Conservation (phyloP, 2,888 invertebrate genomes). For the Nycteola revayana region DNA sequence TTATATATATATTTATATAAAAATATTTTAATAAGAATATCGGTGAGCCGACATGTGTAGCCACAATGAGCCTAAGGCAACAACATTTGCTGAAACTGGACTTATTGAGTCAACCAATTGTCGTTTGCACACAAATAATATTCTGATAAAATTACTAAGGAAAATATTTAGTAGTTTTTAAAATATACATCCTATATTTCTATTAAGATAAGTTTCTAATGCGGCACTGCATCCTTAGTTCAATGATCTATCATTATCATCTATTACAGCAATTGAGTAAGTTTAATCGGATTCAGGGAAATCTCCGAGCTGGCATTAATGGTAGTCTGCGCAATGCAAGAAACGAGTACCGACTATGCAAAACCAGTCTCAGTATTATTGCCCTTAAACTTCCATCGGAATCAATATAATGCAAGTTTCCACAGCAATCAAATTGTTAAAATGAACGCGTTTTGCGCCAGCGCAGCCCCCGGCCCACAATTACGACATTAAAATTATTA, state of each 20-base stretch:
- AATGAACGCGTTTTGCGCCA: conserved; percentile 63
- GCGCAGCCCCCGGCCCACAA: conserved; percentile 69
- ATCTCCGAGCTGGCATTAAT: conserved; percentile 23
- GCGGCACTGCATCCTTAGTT: conserved; percentile 8
- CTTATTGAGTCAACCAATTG: conserved; percentile 12
- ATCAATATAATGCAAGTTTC: conserved; percentile 60
- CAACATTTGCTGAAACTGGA: conserved; percentile 21
- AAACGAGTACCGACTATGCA: conserved; percentile 26
- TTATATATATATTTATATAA: conserved; percentile 11
- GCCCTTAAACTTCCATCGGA: conserved; percentile 56
- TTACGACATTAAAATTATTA: conserved; percentile 81
- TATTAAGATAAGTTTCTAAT: not conserved
- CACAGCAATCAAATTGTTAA: conserved; percentile 63
- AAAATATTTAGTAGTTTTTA: too few relatives aligned
- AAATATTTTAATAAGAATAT: too few relatives aligned
- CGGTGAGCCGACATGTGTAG: conserved; percentile 4
- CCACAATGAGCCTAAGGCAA: conserved; percentile 30
- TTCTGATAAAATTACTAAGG: not conserved
- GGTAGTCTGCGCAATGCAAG: conserved; percentile 22
- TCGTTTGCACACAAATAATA: conserved; percentile 11
- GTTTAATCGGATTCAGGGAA: conserved; percentile 31
- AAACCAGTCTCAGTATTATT: conserved; percentile 54
- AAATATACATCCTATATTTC: too few relatives aligned
- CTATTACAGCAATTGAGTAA: conserved; percentile 24
- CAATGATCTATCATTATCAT: conserved; percentile 21